Percentiles rank a stretch among this genome's conserved stretches.
Evolutionary conservation across 2,888 invertebrate species (phyloP).

Genomic region (Griposia aprilina): DNA sequence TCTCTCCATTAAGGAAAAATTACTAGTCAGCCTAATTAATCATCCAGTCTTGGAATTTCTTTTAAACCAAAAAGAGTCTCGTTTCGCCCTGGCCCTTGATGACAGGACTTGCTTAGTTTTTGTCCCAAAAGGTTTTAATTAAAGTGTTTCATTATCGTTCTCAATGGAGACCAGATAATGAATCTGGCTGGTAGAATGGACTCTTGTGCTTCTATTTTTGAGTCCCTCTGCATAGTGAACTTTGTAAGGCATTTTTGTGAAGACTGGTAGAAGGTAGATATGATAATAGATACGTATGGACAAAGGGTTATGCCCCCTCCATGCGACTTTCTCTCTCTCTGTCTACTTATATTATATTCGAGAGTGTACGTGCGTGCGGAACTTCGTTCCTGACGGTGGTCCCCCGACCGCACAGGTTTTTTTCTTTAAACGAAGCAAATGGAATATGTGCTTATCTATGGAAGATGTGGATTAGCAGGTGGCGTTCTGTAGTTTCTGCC

Average conservation of each 20-base stretch:
- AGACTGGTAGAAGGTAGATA: background rate
- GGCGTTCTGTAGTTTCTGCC: background rate
- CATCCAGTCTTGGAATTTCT: background rate
- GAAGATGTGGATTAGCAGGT: background rate
- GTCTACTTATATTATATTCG: too few species aligned
- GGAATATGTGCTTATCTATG: background rate
- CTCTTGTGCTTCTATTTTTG: background rate
- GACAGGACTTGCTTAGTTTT: background rate
- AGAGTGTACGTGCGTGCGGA: too few species aligned
- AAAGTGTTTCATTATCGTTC: background rate
- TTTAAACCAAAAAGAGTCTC: background rate
- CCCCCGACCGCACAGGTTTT: too few species aligned
- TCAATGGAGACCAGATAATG: too few species aligned
- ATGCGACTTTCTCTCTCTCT: too few species aligned
- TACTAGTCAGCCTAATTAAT: slow-evolving; percentile 15
- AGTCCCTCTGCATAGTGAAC: background rate
- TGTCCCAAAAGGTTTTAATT: background rate
- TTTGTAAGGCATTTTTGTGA: background rate
- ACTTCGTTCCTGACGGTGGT: too few species aligned
- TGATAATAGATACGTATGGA: too few species aligned
- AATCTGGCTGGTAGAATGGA: background rate
- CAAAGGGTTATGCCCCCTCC: too few species aligned
- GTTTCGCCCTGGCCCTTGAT: too few species aligned
- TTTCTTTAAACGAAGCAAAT: background rate
- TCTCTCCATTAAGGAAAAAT: background rate